A percentile compares a stretch with the other conserved stretches of the same genome.
Conservation (phyloP, 2,113 vertebrate genomes). For the Mormoops blainvillei region DNA sequence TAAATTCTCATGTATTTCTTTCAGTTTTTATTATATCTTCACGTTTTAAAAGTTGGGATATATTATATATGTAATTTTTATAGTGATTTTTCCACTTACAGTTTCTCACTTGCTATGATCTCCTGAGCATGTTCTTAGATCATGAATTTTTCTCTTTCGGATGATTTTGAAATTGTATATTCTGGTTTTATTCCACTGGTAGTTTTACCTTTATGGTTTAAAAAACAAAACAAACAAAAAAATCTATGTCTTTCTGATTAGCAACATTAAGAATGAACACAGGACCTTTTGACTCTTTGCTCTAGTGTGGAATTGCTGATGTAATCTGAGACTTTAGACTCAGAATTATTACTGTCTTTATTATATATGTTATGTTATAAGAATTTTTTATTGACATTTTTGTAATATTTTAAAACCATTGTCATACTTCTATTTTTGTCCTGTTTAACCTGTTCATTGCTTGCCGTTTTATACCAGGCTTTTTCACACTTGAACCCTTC, state of each 20-base stretch:
- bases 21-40: background rate
- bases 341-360: background rate
- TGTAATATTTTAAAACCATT: background rate
- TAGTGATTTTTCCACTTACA: background rate
- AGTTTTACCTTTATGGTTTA: background rate
- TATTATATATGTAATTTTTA: background rate
- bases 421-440: background rate
- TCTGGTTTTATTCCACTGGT: background rate
- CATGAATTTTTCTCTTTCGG: background rate
- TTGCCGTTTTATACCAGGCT: background rate
- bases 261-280: too few species aligned
- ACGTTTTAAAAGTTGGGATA: background rate
- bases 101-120: background rate
- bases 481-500: constrained; percentile 9
- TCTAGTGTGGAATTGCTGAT: background rate
- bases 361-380: background rate
- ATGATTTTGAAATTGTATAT: background rate
- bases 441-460: background rate
- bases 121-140: background rate
- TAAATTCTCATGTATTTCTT: background rate
- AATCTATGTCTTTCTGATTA: too few species aligned
- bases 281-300: background rate
- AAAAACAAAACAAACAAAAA: background rate
- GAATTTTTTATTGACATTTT: background rate
- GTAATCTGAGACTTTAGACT: background rate